Conservation (phyloP, 2,888 invertebrate genomes). For the Lottia gigantea region DNA sequence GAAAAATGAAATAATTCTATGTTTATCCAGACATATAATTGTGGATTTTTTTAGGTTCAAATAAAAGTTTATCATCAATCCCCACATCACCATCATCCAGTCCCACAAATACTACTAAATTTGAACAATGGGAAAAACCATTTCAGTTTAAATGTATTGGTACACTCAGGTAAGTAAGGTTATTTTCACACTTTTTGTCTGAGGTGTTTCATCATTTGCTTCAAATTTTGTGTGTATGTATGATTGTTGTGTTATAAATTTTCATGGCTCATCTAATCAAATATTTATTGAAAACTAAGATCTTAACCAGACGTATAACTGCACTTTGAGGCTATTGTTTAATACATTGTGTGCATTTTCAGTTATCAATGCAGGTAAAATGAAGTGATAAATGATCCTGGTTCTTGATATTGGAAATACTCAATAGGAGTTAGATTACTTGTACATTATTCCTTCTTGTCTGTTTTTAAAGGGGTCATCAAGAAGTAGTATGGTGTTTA, state of each 20-base stretch:
- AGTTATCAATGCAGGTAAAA: too few relatives aligned
- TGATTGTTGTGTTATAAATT: not conserved
- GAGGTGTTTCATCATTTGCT: not conserved
- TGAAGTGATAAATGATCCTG: too few relatives aligned
- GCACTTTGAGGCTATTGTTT: too few relatives aligned
- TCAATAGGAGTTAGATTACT: not conserved
- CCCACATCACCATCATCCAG: conserved; percentile 31
- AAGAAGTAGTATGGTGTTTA: conserved; percentile 54
- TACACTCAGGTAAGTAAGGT: conserved; percentile 51
- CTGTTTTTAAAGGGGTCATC: conserved; percentile 51
- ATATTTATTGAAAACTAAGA: too few relatives aligned
- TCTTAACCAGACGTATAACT: too few relatives aligned
- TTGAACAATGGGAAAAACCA: conserved; percentile 63
- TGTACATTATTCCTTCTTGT: conserved; percentile 5
- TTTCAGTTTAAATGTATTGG: conserved; percentile 66
- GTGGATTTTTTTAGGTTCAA: conserved; percentile 29
- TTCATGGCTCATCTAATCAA: too few relatives aligned
- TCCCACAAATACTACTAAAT: conserved; percentile 16
- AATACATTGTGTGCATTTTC: too few relatives aligned
- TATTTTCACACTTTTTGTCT: too few relatives aligned
- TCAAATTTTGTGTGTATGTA: not conserved
- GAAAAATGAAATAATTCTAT: too few relatives aligned
- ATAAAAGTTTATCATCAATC: conserved; percentile 30
- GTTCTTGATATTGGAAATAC: too few relatives aligned
- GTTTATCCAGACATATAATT: not conserved